Evolutionary conservation across 2,797 vertebrate genomes (phyloP).

Genomic region (Tauraco hartlaubi): DNA sequence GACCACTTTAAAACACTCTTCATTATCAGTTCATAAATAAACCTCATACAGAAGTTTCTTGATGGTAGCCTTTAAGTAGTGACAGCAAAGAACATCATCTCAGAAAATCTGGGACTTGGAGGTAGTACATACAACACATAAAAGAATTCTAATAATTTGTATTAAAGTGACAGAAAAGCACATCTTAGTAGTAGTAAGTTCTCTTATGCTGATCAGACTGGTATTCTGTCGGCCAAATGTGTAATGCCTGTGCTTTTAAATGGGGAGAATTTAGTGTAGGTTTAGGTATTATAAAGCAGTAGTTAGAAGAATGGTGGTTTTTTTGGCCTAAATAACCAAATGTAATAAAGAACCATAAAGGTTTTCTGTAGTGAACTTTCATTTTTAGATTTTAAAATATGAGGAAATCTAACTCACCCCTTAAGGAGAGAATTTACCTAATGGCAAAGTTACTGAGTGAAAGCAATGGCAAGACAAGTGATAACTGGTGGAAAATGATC

Average conservation of each 20-base stretch:
- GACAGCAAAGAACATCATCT: background rate
- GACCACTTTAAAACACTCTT: background rate
- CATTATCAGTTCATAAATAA: background rate
- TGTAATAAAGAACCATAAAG: background rate
- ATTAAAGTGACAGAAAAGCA: background rate
- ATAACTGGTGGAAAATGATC: background rate
- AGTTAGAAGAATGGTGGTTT: background rate
- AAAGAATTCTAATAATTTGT: background rate
- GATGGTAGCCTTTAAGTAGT: background rate
- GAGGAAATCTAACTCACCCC: background rate
- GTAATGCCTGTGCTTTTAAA: background rate
- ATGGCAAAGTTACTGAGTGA: background rate
- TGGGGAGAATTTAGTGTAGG: background rate
- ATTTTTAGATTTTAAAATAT: background rate
- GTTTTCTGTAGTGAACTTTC: background rate
- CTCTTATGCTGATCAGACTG: background rate
- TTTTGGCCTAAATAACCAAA: background rate
- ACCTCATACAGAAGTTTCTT: background rate
- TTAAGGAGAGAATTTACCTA: background rate
- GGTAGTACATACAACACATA: rapidly evolving
- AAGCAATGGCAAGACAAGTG: background rate
- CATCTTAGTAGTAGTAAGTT: background rate
- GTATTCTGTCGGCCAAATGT: background rate
- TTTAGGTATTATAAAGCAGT: background rate
- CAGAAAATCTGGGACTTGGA: background rate